Conservation (phyloP, 2,888 invertebrate genomes). For the Melieria crassipennis region DNA sequence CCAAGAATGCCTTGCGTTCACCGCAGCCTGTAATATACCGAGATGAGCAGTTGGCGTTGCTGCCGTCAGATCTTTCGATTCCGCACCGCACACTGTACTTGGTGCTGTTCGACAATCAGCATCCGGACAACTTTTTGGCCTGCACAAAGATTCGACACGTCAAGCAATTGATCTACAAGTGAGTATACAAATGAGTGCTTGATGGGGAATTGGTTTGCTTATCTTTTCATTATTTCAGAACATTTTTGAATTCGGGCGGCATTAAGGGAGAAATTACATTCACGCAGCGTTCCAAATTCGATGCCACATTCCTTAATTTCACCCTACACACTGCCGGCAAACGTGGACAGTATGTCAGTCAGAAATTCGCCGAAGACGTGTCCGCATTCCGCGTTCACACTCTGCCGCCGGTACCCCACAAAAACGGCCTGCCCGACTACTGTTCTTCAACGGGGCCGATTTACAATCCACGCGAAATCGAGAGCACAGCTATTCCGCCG, state of each 20-base stretch:
- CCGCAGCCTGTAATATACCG: constrained; percentile 68
- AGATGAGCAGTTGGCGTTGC: constrained; percentile 76
- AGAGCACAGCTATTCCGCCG: constrained; percentile 72
- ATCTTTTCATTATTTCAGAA: constrained; percentile 59
- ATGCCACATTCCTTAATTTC: constrained; percentile 83
- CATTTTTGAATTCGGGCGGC: constrained; percentile 79
- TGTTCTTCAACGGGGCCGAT: constrained; percentile 79
- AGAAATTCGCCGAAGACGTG: constrained; percentile 79
- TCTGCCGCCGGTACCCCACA: constrained; percentile 73
- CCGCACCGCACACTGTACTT: constrained; percentile 82
- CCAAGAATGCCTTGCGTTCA: constrained; percentile 72
- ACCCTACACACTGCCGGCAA: constrained; percentile 74
- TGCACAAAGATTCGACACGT: constrained; percentile 83
- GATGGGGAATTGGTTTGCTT: background rate
- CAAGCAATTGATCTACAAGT: constrained; percentile 77
- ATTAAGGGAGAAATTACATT: constrained; percentile 83
- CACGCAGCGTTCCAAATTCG: constrained; percentile 82
- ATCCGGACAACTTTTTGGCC: constrained; percentile 79
- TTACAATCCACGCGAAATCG: constrained; percentile 78
- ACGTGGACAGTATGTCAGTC: constrained; percentile 73
- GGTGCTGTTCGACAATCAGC: constrained; percentile 81
- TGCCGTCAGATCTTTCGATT: constrained; percentile 79
- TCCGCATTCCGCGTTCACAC: constrained; percentile 77
- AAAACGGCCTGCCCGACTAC: constrained; percentile 66
- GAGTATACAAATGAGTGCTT: constrained; percentile 59